Conservation (phyloP, 2,113 vertebrate genomes). For the Melanostigma gelatinosum region DNA sequence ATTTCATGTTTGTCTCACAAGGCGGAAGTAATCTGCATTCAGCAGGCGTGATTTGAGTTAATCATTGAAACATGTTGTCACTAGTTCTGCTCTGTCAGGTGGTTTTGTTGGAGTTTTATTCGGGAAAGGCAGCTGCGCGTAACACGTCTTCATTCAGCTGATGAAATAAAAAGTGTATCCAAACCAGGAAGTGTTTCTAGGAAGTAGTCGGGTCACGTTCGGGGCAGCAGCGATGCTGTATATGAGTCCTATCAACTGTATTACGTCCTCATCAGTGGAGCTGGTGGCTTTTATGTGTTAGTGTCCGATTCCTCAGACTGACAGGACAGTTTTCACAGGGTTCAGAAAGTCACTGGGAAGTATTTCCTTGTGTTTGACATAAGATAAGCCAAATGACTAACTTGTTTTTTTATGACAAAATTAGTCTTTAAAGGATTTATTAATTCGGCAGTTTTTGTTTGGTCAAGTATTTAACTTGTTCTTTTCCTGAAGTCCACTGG, state of each 20-base stretch:
- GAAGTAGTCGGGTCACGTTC: background rate
- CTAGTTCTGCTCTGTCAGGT: no score
- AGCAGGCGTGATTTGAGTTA: background rate
- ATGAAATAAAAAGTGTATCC: background rate
- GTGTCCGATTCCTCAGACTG: background rate
- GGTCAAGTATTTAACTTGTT: background rate
- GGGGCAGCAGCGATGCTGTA: background rate
- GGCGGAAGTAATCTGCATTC: slow-evolving; percentile 43
- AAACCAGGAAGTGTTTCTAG: slow-evolving; percentile 1
- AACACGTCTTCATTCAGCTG: background rate
- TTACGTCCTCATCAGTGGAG: background rate
- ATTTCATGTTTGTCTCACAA: background rate
- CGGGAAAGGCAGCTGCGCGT: no score
- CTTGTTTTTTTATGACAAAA: background rate
- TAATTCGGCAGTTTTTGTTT: background rate
- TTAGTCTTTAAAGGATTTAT: background rate
- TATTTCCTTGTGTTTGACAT: background rate
- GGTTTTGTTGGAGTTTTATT: background rate
- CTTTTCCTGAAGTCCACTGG: background rate
- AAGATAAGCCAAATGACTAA: background rate
- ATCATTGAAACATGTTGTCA: slow-evolving; percentile 41
- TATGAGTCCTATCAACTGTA: background rate
- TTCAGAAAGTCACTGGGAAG: no score
- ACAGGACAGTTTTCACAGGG: no score
- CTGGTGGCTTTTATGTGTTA: background rate